Evolutionary conservation across 1,140 invertebrate species (phyloP).

Genomic region (Sminthurinus signatus): DNA sequence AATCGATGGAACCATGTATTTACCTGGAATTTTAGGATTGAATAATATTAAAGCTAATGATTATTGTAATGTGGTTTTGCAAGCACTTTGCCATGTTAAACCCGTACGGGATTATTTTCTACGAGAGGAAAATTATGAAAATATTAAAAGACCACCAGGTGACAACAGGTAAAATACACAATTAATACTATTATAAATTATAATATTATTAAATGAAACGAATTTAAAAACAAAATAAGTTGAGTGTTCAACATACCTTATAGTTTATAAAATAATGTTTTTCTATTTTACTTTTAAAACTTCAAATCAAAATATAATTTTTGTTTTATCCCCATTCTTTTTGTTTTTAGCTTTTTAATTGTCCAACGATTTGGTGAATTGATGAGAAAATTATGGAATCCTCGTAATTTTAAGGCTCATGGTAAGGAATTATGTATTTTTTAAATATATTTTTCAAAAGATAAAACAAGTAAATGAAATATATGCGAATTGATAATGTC

Average conservation of each 20-base stretch:
- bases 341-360: constrained; percentile 58
- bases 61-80: constrained; percentile 97
- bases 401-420: constrained; percentile 97
- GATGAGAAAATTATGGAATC: constrained; percentile 98
- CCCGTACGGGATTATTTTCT: constrained; percentile 93
- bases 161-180: constrained; percentile 60
- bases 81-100: constrained; percentile 90
- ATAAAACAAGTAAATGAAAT: too few relatives aligned
- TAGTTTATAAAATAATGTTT: too few relatives aligned
- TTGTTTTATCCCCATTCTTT: background rate
- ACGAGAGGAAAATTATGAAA: constrained; percentile 82
- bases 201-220: too few relatives aligned
- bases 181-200: too few relatives aligned
- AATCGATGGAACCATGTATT: constrained; percentile 93
- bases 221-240: too few relatives aligned
- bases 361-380: constrained; percentile 96
- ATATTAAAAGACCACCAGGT: constrained; percentile 78
- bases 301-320: constrained; percentile 7
- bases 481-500: too few relatives aligned
- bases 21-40: constrained; percentile 91
- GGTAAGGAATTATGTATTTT: too few relatives aligned
- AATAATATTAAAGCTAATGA: constrained; percentile 99
- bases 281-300: background rate
- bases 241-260: too few relatives aligned
- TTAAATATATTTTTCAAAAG: too few relatives aligned